These are phyloP conservation scores for Thereva nobilitata DNA, from an alignment of 2,888 invertebrate genomes.

Conservation along the genomic window DNA sequence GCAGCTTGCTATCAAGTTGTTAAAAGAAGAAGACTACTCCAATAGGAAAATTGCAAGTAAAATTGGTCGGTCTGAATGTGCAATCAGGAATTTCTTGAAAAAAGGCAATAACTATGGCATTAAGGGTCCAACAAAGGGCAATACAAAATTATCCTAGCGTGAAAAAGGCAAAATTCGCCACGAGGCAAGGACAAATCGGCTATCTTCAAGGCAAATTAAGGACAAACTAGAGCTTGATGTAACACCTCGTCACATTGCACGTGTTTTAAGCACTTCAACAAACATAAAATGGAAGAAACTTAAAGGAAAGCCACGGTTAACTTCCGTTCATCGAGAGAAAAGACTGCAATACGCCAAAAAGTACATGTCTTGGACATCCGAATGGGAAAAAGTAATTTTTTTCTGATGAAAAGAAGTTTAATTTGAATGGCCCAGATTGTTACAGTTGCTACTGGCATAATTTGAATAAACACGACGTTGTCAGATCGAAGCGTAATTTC, in stretches of 20 bases:
- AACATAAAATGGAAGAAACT: constrained; percentile 17
- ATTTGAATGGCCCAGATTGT: neutral
- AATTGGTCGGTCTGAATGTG: constrained; percentile 7
- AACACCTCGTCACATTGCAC: constrained; percentile 22
- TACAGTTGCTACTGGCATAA: constrained; percentile 6
- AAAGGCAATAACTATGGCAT: constrained; percentile 13
- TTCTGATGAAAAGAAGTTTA: neutral
- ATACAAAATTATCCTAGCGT: constrained; percentile 21
- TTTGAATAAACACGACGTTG: constrained; percentile 6
- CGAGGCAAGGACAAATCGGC: constrained; percentile 19
- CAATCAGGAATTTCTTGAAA: constrained; percentile 12
- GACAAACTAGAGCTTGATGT: constrained; percentile 5
- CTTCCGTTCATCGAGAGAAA: constrained; percentile 2
- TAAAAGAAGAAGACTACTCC: constrained; percentile 14
- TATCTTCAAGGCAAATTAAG: constrained; percentile 16
- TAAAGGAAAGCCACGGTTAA: constrained; percentile 15
- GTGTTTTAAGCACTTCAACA: constrained; percentile 13
- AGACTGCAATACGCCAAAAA: neutral
- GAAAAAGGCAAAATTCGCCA: constrained; percentile 16
- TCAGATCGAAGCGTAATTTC: constrained; percentile 16
- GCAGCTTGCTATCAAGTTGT: constrained; percentile 14
- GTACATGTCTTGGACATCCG: constrained; percentile 1
- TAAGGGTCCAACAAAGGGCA: constrained; percentile 14
- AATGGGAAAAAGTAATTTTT: constrained; percentile 7
- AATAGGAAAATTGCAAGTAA: constrained; percentile 3